Evolutionary conservation across 1,140 invertebrate genomes (phyloP).

Genomic region (Oryctes rhinoceros): DNA sequence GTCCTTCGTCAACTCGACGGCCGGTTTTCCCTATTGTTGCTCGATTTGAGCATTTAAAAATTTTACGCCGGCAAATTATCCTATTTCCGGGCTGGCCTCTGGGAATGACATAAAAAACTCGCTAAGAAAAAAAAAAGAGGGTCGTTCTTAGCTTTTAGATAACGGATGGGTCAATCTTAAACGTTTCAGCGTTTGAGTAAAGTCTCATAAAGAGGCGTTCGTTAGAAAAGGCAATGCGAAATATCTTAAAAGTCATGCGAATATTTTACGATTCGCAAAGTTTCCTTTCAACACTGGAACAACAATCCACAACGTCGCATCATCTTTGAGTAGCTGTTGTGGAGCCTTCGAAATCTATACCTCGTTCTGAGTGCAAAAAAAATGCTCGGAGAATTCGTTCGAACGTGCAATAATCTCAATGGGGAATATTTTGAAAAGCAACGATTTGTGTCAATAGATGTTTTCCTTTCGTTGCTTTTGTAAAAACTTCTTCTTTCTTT

Average conservation of each 20-base stretch:
- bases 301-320: no score
- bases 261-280: no score
- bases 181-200: neutral
- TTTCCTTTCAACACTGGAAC: no score
- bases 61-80: conserved; percentile 9
- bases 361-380: no score
- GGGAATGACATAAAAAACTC: neutral
- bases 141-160: neutral
- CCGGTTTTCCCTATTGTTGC: neutral
- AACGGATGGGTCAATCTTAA: conserved; percentile 30
- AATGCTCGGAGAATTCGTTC: no score
- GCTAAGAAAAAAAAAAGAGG: neutral
- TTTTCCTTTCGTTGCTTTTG: no score
- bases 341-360: no score
- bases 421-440: no score
- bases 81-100: neutral
- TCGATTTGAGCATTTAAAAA: neutral
- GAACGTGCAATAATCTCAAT: no score
- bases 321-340: no score
- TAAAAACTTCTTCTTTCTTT: no score
- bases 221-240: neutral
- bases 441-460: no score
- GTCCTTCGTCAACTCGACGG: neutral
- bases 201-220: conserved; percentile 13
- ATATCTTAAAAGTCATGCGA: neutral